Evolutionary conservation across 2,888 invertebrate genomes (phyloP).

Genomic region (Drosophila paranaensis): DNA sequence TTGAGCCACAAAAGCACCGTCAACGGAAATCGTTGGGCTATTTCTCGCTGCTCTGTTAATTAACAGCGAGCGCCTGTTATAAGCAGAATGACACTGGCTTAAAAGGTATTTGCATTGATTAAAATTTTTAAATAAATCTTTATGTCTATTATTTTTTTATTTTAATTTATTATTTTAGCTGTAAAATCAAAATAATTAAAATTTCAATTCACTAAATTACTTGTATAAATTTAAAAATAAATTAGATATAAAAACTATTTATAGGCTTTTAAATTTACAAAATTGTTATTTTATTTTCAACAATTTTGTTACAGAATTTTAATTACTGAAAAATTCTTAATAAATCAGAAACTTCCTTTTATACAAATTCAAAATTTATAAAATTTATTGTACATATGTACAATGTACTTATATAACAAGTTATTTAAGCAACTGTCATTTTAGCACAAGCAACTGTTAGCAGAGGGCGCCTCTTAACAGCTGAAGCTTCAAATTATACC

Average conservation of each 20-base stretch:
- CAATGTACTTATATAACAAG: no score
- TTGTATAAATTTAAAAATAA: background rate
- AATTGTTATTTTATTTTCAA: no score
- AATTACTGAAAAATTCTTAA: no score
- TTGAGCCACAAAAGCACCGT: slow-evolving; percentile 34
- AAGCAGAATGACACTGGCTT: slow-evolving; percentile 16
- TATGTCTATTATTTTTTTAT: no score
- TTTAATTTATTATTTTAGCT: no score
- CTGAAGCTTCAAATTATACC: background rate
- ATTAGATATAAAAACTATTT: background rate
- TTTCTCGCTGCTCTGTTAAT: slow-evolving; percentile 32
- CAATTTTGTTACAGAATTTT: no score
- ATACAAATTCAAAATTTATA: no score
- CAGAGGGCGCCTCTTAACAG: background rate
- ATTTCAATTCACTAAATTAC: background rate
- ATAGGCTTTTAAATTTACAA: no score
- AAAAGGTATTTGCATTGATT: background rate
- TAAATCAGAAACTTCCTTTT: no score
- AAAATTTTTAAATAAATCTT: background rate
- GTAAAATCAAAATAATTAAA: no score
- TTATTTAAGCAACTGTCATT: background rate
- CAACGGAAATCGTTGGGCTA: slow-evolving; percentile 37
- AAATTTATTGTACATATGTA: no score
- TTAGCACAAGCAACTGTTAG: background rate
- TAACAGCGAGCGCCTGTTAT: slow-evolving; percentile 27